Percentiles rank a stretch among this genome's conserved stretches.
Evolutionary conservation across 2,888 invertebrate species (phyloP).

Genomic region (Ennomos quercinarius): DNA sequence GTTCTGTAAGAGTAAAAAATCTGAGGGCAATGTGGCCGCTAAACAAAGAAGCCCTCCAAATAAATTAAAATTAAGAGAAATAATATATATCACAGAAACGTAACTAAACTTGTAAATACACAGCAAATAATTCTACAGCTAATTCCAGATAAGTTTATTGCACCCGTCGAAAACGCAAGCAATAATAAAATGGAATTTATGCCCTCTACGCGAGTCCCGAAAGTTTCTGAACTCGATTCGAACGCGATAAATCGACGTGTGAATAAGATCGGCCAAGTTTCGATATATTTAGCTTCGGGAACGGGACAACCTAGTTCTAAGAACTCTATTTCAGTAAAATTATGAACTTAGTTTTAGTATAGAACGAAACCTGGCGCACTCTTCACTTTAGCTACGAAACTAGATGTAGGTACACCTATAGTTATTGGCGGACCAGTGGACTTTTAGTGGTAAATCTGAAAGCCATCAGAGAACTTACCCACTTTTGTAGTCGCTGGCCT

Average conservation of each 20-base stretch:
- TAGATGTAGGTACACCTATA: no score
- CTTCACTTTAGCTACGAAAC: no score
- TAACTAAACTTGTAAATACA: neutral
- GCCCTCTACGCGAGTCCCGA: conserved; percentile 30
- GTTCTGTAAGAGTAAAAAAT: no score
- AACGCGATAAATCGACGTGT: conserved; percentile 56
- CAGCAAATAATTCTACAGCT: neutral
- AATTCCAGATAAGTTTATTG: conserved; percentile 2
- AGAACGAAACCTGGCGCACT: neutral
- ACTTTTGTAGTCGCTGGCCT: no score
- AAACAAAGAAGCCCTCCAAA: no score
- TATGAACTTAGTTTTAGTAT: conserved; percentile 26
- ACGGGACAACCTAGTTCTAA: conserved; percentile 37
- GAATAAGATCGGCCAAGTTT: conserved; percentile 57
- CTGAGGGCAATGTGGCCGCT: no score
- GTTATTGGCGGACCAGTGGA: no score
- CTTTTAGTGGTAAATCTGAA: no score
- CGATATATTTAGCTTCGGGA: conserved; percentile 53
- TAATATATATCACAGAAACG: no score
- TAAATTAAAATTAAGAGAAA: no score
- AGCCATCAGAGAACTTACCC: no score
- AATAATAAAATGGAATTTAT: conserved; percentile 58
- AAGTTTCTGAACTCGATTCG: conserved; percentile 41
- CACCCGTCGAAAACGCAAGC: conserved; percentile 28
- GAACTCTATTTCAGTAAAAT: conserved; percentile 21